These are phyloP conservation scores for Apotomis capreana DNA, from an alignment of 2,888 invertebrate species.

Conservation along the genomic window DNA sequence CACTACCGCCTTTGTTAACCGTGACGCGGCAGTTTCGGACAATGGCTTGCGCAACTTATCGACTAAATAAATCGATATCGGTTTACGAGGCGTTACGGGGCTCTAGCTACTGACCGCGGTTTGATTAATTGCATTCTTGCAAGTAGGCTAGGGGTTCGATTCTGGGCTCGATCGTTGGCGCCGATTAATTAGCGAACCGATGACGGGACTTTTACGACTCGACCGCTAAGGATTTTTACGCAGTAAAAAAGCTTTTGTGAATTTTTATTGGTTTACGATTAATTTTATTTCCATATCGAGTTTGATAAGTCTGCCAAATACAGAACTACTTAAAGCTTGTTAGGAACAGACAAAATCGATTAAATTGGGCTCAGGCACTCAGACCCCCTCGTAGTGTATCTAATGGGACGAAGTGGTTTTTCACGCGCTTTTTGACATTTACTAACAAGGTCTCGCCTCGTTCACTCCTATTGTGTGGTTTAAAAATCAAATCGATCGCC, in stretches of 20 bases:
- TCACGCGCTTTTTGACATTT: constrained; percentile 74
- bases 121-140: constrained; percentile 81
- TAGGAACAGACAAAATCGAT: constrained; percentile 16
- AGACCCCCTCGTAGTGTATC: constrained; percentile 38
- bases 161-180: constrained; percentile 73
- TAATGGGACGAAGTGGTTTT: constrained; percentile 51
- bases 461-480: constrained; percentile 69
- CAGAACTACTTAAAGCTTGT: constrained; percentile 1
- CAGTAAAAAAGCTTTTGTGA: constrained; percentile 41
- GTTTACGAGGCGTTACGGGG: constrained; percentile 81
- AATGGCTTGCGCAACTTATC: constrained; percentile 82
- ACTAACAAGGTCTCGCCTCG: constrained; percentile 79
- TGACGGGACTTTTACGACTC: constrained; percentile 63
- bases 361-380: constrained; percentile 17
- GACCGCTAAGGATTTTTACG: constrained; percentile 47
- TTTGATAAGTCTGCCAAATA: constrained; percentile 7
- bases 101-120: constrained; percentile 81
- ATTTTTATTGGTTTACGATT: constrained; percentile 26
- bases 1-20: constrained; percentile 80
- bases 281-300: constrained; percentile 33
- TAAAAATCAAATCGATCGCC: constrained; percentile 80
- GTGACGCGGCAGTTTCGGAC: constrained; percentile 77
- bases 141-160: constrained; percentile 56
- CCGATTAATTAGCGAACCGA: constrained; percentile 79
- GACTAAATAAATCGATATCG: constrained; percentile 82